Percentiles rank a stretch among this genome's conserved stretches.
These are phyloP conservation scores for Eupithecia subumbrata DNA, from an alignment of 2,888 invertebrate species.

Conservation along the genomic window DNA sequence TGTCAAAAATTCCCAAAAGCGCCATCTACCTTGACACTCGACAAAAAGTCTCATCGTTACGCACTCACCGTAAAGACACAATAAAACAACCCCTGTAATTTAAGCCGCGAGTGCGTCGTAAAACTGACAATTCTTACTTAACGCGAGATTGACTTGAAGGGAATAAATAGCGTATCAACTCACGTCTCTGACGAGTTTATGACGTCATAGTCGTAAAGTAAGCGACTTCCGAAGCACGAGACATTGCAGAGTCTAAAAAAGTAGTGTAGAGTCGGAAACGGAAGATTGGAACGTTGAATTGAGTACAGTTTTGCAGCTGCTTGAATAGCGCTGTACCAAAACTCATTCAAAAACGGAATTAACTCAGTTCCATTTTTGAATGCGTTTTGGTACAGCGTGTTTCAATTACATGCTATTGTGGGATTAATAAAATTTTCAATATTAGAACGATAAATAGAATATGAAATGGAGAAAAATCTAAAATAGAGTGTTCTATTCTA, in stretches of 20 bases:
- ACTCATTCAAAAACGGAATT: too few species aligned
- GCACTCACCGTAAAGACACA: conserved; percentile 16
- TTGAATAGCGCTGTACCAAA: too few species aligned
- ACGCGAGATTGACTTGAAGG: conserved; percentile 64
- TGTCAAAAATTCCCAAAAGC: not conserved
- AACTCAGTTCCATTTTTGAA: not conserved
- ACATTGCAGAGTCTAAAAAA: not conserved
- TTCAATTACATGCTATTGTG: not conserved
- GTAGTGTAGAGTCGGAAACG: not conserved
- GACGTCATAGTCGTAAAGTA: conserved; percentile 22
- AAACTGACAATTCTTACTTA: conserved; percentile 70
- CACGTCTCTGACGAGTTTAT: conserved; percentile 24
- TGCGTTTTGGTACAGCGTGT: not conserved
- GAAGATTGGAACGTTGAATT: not conserved
- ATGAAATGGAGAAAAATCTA: not conserved
- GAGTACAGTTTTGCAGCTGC: too few species aligned
- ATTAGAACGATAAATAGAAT: not conserved
- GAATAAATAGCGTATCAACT: conserved; percentile 45
- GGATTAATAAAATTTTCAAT: not conserved
- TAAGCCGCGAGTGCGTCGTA: conserved; percentile 67
- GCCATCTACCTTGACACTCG: not conserved
- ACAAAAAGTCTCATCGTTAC: not conserved
- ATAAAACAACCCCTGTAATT: conserved; percentile 67
- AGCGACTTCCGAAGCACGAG: conserved; percentile 1
- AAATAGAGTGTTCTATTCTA: not conserved